A percentile compares a stretch with the other conserved stretches of the same genome.
phyloP scores from a whole-genome alignment of 2,113 vertebrate species.

The Engraulis encrasicolus region DNA sequence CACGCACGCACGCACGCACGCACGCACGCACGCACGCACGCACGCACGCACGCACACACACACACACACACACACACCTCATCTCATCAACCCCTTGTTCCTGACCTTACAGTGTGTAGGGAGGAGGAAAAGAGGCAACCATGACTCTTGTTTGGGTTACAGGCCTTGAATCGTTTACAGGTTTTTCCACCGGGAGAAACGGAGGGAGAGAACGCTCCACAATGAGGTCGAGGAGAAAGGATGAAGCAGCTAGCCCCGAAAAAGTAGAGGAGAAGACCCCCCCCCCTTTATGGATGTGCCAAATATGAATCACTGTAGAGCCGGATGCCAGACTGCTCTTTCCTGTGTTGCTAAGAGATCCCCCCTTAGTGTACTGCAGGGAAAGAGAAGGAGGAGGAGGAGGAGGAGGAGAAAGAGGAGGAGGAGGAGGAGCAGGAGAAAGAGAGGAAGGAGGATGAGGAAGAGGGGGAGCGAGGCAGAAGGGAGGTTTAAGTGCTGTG shows the following conservation, averaged over 20 bases:
- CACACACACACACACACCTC: background rate
- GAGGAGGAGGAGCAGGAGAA: slow-evolving; percentile 15
- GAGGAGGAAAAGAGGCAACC: slow-evolving; percentile 42
- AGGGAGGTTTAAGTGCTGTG: slow-evolving; percentile 61
- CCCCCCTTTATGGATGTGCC: slow-evolving; percentile 78
- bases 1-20: no score
- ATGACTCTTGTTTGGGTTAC: slow-evolving; percentile 61
- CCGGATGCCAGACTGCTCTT: slow-evolving; percentile 73
- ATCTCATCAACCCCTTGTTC: background rate
- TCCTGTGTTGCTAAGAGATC: slow-evolving; percentile 79
- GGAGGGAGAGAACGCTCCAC: slow-evolving; percentile 57
- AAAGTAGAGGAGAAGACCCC: no score
- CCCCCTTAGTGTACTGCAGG: slow-evolving; percentile 56
- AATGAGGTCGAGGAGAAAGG: slow-evolving; percentile 57
- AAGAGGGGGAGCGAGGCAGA: slow-evolving; percentile 2
- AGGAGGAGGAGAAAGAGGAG: slow-evolving; percentile 16
- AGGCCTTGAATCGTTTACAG: slow-evolving; percentile 69
- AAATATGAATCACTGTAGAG: slow-evolving; percentile 79
- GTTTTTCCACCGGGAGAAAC: slow-evolving; percentile 60
- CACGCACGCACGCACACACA: no score
- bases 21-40: no score
- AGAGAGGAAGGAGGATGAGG: slow-evolving; percentile 30
- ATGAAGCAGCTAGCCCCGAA: slow-evolving; percentile 55
- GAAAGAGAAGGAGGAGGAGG: slow-evolving; percentile 39
- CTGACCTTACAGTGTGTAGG: slow-evolving; percentile 21